Percentiles rank a stretch among this genome's conserved stretches.
These are phyloP conservation scores for Capricornis sumatraensis DNA, from an alignment of 2,113 vertebrate genomes.

Conservation along the genomic window DNA sequence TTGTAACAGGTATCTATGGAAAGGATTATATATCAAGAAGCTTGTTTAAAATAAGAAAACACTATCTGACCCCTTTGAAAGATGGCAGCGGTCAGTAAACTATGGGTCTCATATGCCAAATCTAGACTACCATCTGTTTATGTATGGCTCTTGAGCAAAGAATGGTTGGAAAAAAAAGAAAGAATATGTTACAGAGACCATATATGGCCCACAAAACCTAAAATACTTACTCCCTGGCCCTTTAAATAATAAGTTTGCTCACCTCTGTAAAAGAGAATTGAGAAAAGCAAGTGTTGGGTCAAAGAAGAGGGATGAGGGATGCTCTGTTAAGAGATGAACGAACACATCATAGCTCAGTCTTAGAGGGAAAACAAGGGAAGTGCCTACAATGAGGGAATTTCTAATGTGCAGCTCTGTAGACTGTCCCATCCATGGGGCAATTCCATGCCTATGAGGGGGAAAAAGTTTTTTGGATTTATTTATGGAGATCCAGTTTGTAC, in stretches of 20 bases:
- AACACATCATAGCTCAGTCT: neutral
- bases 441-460: neutral
- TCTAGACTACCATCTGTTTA: neutral
- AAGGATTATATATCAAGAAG: neutral
- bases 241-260: neutral
- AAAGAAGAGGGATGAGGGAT: neutral
- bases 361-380: neutral
- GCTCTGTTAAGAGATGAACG: neutral
- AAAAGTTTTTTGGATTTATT: neutral
- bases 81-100: neutral
- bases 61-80: neutral
- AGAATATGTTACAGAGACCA: neutral
- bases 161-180: neutral
- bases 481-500: neutral
- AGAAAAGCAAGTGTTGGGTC: neutral
- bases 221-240: neutral
- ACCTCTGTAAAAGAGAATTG: neutral
- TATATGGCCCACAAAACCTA: neutral
- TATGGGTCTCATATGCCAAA: neutral
- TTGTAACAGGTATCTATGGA: neutral
- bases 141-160: neutral
- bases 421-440: neutral
- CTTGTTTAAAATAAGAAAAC: neutral
- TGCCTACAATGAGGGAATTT: neutral
- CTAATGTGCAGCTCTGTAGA: neutral